Percentiles rank a stretch among this genome's conserved stretches.
phyloP scores from a whole-genome alignment of 2,113 vertebrate genomes.

The Suricata suricatta region DNA sequence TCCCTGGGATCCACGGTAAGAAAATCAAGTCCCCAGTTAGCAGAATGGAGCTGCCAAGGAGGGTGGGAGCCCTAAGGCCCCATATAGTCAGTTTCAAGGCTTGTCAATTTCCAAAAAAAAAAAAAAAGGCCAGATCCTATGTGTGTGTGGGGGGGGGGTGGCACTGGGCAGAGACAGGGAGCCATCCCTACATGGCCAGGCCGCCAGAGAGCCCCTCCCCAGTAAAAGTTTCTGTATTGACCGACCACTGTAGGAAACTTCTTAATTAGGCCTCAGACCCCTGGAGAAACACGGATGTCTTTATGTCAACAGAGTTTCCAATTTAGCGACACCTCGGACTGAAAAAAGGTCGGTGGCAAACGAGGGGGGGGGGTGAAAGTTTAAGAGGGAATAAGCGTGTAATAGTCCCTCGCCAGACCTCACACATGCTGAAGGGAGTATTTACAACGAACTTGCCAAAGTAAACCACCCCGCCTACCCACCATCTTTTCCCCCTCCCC shows the following conservation, averaged over 20 bases:
- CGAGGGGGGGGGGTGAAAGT: slow-evolving; percentile 74
- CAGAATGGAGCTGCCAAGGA: background rate
- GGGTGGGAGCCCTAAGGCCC: rapidly evolving
- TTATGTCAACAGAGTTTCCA: slow-evolving; percentile 83
- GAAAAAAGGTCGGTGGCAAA: slow-evolving; percentile 83
- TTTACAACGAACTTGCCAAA: slow-evolving; percentile 83
- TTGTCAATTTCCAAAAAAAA: background rate
- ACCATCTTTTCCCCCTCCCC: background rate
- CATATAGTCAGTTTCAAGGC: background rate
- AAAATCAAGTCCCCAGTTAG: background rate
- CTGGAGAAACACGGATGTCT: slow-evolving; percentile 74
- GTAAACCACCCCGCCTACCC: slow-evolving; percentile 71
- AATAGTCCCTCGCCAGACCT: slow-evolving; percentile 81
- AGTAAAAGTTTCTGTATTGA: slow-evolving; percentile 82
- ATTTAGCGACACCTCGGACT: slow-evolving; percentile 85
- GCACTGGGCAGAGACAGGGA: background rate
- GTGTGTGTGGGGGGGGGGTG: too few species aligned
- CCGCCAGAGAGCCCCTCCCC: background rate
- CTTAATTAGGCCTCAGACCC: slow-evolving; percentile 84
- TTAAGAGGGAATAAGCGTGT: slow-evolving; percentile 84
- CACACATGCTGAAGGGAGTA: slow-evolving; percentile 76
- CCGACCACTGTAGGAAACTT: slow-evolving; percentile 78
- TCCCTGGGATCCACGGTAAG: rapidly evolving
- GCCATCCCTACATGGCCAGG: background rate
- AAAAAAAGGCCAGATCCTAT: background rate